Conservation (phyloP, 2,888 invertebrate species). For the Platerodrilus igneus region DNA sequence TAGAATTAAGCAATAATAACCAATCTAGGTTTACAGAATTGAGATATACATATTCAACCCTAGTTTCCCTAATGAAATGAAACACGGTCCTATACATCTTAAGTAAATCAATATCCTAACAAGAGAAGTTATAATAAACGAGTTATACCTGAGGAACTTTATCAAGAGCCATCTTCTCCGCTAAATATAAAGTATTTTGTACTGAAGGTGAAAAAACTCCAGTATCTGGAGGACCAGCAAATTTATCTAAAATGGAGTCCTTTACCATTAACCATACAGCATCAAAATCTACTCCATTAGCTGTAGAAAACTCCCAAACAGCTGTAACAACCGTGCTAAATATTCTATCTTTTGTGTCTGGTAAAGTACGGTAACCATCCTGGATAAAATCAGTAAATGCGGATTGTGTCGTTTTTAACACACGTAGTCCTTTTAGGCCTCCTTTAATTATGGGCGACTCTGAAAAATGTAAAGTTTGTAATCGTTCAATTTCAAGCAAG, state of each 20-base stretch:
- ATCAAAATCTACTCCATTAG: constrained; percentile 63
- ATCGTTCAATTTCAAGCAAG: too few species aligned
- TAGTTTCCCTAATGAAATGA: too few species aligned
- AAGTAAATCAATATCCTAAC: too few species aligned
- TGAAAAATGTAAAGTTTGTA: constrained; percentile 32
- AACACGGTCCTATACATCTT: too few species aligned
- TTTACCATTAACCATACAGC: constrained; percentile 66
- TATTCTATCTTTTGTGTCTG: constrained; percentile 71
- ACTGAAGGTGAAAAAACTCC: constrained; percentile 75
- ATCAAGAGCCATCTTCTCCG: constrained; percentile 63
- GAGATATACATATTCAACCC: too few species aligned
- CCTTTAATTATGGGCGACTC: constrained; percentile 59
- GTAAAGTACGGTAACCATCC: constrained; percentile 72
- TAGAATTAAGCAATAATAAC: too few species aligned
- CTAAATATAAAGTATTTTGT: constrained; percentile 71
- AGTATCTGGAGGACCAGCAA: constrained; percentile 68
- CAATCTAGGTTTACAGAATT: too few species aligned
- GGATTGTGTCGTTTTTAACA: constrained; percentile 77
- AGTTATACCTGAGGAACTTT: constrained; percentile 67
- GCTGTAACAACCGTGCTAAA: constrained; percentile 74
- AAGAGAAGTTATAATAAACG: too few species aligned
- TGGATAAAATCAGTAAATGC: constrained; percentile 74
- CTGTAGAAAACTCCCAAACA: constrained; percentile 67
- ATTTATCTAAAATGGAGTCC: constrained; percentile 66
- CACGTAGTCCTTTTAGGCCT: constrained; percentile 65